Base-by-base conservation (phyloP, 2,113 vertebrate genomes). In the Xiphias gladius region DNA sequence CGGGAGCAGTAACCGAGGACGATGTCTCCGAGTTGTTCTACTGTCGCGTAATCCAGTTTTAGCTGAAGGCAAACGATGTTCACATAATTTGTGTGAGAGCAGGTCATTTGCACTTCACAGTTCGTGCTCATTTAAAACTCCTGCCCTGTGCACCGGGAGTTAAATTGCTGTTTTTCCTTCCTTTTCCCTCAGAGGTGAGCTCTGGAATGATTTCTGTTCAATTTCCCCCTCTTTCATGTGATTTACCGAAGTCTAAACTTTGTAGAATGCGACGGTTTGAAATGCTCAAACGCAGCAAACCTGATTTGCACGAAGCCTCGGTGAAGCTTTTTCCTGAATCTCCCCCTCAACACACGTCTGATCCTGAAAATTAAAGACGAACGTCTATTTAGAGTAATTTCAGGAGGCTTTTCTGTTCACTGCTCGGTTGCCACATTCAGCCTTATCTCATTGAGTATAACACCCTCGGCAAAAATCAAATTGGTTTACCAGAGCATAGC, bases 321-420 rank as follows among this genome's bases (percentile, higher is more conserved):
- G 35, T 30, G 64, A 22, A 41, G 55, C 61, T 24, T 37, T 63
- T 61, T 35, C 35, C 4, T 7, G 35, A n/a, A n/a, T n/a, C 2
- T 35, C 35, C 4, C 7, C 35, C 35, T 35, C 4, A 35, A 35
- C 35, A 52, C n/a, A n/a, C 0, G 30, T 76, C 10, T 88, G 81
- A 88, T 88, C 54, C 22, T 67, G 59, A 74, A 77, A 84, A 77
- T 85, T 12, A 85, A 82, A 86, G 52, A 74, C 19, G 22, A 79
- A 77, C 76, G 76, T 83, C 48, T 63, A n/a, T 4, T 46, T 65
- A 11, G 50, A 79, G 41, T 67, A 7, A 70, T 80, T 82, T 85
- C 71, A 79, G 61, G 13, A 65, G 30, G 54, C 30, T 35, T 55
- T 79, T 87, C 28, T 64, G 26, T 69, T 73, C 4, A 28, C 30